phyloP scores from a whole-genome alignment of 2,888 invertebrate genomes.

The Trisateles emortualis region DNA sequence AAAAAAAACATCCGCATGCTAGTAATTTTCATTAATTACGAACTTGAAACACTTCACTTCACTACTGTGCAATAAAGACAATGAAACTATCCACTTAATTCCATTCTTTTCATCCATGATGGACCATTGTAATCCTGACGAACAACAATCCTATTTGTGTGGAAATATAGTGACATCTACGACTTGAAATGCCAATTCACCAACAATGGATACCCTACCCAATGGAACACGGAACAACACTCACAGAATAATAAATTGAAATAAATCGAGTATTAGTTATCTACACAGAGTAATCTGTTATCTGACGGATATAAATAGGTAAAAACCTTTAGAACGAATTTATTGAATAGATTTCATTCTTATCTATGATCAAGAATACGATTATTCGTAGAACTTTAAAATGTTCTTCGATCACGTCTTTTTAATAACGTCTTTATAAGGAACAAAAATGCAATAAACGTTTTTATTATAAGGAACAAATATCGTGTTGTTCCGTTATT shows the following conservation, averaged over 20 bases:
- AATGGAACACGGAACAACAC: slow-evolving; percentile 12
- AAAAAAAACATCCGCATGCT: no score
- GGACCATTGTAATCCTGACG: background rate
- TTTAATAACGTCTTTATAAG: no score
- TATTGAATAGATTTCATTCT: background rate
- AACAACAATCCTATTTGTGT: slow-evolving; percentile 5
- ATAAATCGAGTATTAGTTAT: slow-evolving; percentile 13
- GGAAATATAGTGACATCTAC: slow-evolving; percentile 8
- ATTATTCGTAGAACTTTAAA: no score
- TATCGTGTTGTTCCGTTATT: no score
- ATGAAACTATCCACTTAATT: background rate
- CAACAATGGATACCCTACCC: slow-evolving; percentile 11
- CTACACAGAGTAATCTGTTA: no score
- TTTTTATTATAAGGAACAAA: no score
- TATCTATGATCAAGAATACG: background rate
- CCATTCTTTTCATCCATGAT: background rate
- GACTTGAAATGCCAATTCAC: slow-evolving; percentile 12
- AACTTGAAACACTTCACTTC: background rate
- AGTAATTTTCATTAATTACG: background rate
- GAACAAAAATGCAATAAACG: no score
- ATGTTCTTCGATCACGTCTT: no score
- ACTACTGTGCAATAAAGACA: background rate
- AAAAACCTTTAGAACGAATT: background rate
- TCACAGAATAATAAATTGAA: slow-evolving; percentile 12
- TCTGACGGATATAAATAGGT: background rate